Percentiles rank a stretch among this genome's conserved stretches.
Conservation (phyloP, 2,113 vertebrate species). For the Brachionichthys hirsutus region DNA sequence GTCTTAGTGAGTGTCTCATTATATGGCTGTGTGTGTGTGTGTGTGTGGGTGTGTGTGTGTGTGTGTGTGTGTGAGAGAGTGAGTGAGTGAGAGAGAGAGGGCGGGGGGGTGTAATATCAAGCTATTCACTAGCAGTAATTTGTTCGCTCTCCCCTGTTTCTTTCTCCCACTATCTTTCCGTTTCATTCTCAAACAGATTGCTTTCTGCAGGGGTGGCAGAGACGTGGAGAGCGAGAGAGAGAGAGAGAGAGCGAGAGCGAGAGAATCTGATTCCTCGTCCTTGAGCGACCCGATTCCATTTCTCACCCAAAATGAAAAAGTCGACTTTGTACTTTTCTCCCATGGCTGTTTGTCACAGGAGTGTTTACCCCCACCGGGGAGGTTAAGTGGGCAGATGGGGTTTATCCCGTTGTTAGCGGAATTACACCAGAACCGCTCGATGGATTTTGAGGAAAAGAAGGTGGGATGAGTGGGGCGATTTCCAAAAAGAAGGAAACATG, state of each 20-base stretch:
- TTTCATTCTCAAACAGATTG: slow-evolving; percentile 45
- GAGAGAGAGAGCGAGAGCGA: too few relatives aligned
- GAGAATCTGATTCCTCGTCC: slow-evolving; percentile 56
- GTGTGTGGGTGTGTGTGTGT: slow-evolving; percentile 33
- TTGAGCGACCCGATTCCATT: slow-evolving; percentile 62
- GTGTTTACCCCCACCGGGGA: slow-evolving; percentile 1
- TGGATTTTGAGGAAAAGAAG: too few relatives aligned
- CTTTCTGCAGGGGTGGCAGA: slow-evolving; percentile 62
- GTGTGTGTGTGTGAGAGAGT: too few relatives aligned
- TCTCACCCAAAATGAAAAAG: slow-evolving; percentile 45
- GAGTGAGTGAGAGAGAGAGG: too few relatives aligned
- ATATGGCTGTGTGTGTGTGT: slow-evolving; percentile 27
- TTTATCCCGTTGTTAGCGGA: too few relatives aligned
- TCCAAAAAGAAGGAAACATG: too few relatives aligned
- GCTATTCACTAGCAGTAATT: slow-evolving; percentile 55
- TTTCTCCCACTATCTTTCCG: slow-evolving; percentile 6
- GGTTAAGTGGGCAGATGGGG: too few relatives aligned
- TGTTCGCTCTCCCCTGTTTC: slow-evolving; percentile 24
- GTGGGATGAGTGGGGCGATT: too few relatives aligned
- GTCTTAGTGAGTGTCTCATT: slow-evolving; percentile 26
- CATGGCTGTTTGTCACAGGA: slow-evolving; percentile 18
- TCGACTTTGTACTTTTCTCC: slow-evolving; percentile 30
- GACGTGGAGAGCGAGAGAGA: too few relatives aligned
- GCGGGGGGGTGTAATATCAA: slow-evolving; percentile 45
- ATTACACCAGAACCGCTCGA: too few relatives aligned